Evolutionary conservation across 2,888 invertebrate genomes (phyloP), one percentile per base, ranked within the genome.

Genomic region (Chaetogeoica ovagalla): DNA sequence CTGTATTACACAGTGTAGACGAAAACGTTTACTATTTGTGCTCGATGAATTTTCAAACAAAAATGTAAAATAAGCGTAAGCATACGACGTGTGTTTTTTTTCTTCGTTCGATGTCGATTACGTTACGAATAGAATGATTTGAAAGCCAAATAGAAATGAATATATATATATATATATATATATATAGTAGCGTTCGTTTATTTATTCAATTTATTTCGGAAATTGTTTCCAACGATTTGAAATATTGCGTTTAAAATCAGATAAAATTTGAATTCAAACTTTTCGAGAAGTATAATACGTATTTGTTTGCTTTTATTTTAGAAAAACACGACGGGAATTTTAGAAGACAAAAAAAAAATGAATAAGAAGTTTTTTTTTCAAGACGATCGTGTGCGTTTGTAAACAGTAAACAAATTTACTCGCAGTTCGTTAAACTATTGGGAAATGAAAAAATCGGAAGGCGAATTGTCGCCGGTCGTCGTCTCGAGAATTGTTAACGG

Each of bases 171-270:
- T 13, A 15, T 48, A n/a, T 48, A 72, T 30, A 23, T 13, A 4
- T 17, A 19, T 13, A 15, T 48, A n/a, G 48, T 48, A 62, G 23
- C 48, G 62, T 13, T 15, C 11, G 48, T 48, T 48, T 48, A 48
- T 48, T 48, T 48, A 23, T 72, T 62, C 21, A 5, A 9, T 21
- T 21, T 65, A 66, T 60, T 60, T 59, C 9, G 59, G 9, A 11
- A 30, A 30, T 43, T 43, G 43, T 43, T 43, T 43, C 43, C 43
- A 1, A 11, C 11, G 11, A 7, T 43, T 43, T 39, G 8, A 0
- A 43, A 23, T 60, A 71, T 60, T 43, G 23, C 43, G 19, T 43
- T 72, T 72, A 43, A 43, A 72, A 48, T 23, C 59, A 23, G 23
- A 11, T 23, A 17, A 39, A 15, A 30, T 63, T 73, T 9, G 73